Base-by-base conservation (phyloP, 2,113 vertebrate genomes). In the Monopterus albus region DNA sequence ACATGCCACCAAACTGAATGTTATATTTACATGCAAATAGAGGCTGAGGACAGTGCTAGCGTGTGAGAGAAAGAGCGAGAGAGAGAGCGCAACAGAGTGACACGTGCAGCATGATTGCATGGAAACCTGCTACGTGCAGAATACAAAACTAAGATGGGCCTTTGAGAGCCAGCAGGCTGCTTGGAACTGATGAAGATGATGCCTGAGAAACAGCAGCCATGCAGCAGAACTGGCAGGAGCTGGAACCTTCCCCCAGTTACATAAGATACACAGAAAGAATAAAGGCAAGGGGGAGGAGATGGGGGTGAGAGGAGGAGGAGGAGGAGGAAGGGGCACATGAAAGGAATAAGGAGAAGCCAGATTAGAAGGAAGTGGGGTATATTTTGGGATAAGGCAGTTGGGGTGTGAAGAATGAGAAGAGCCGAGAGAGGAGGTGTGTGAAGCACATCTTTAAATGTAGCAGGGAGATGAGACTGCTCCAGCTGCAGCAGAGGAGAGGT, bases 191-290 rank as follows among this genome's bases (percentile, higher is more conserved):
- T 49, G 76, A 75, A 76, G 66, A 79, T 38, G 86, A 83, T 78
- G 58, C 53, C 51, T 38, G 67, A 83, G 79, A 81, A 77, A 60
- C 74, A 78, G 81, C 80, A 85, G 82, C 75, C 84, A 75, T 89
- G 81, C 86, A 82, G 79, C 77, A 91, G 81, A 91, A 88, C 86
- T 88, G 85, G 88, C 72, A 74, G 55, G 28, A 60, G 86, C 88
- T 89, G 81, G 85, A 88, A 88, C 53, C 52, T 67, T 76, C 77
- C 62, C 42, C 52, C 51, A 15, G 81, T 92, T 92, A 92, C 86
- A 87, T 91, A 92, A 93, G 91, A 92, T 65, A 64, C 81, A 82
- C 79, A 69, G 74, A 50, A 66, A 72, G 78, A 88, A 85, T 76
- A 80, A 75, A 83, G 57, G 78, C 70, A 23, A 42, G 20, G 14